Percentiles rank a stretch among this genome's conserved stretches.
phyloP scores from a whole-genome alignment of 1,140 invertebrate genomes.

The Heterodera carotae region DNA sequence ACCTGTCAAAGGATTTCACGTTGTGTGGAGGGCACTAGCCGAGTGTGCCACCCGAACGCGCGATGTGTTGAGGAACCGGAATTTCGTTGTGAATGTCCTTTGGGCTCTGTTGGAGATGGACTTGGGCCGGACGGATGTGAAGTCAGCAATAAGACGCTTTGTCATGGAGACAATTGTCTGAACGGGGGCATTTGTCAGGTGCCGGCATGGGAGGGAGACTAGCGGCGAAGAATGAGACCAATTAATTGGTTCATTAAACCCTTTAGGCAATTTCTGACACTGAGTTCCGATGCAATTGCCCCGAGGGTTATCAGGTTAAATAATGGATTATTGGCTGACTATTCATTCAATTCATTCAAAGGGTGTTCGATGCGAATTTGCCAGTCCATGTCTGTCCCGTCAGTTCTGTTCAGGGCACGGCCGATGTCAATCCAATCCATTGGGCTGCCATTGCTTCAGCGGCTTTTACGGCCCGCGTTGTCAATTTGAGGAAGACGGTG shows the following conservation, averaged over 20 bases:
- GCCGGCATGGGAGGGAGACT: too few species aligned
- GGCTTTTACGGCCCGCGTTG: slow-evolving; percentile 41
- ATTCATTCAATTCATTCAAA: background rate
- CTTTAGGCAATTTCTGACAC: slow-evolving; percentile 33
- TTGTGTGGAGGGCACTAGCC: slow-evolving; percentile 7
- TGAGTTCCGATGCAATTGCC: slow-evolving; percentile 29
- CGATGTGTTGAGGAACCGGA: slow-evolving; percentile 38
- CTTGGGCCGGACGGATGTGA: slow-evolving; percentile 36
- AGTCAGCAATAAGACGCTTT: slow-evolving; percentile 28
- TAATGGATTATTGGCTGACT: background rate
- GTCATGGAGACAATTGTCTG: slow-evolving; percentile 25
- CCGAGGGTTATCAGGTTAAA: slow-evolving; percentile 15
- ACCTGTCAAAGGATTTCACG: slow-evolving; percentile 40
- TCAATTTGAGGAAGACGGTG: slow-evolving; percentile 43
- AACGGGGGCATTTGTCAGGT: slow-evolving; percentile 44
- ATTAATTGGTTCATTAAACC: background rate
- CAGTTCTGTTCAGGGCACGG: slow-evolving; percentile 40
- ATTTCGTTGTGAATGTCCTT: slow-evolving; percentile 41
- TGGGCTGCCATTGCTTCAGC: slow-evolving; percentile 38
- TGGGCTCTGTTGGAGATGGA: slow-evolving; percentile 36
- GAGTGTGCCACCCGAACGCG: slow-evolving; percentile 17
- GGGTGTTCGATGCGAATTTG: slow-evolving; percentile 31
- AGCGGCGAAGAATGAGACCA: background rate
- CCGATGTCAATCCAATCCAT: slow-evolving; percentile 17
- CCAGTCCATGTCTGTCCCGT: slow-evolving; percentile 33